These are phyloP conservation scores for Galemys pyrenaicus DNA, from an alignment of 2,113 vertebrate genomes.

Conservation along the genomic window DNA sequence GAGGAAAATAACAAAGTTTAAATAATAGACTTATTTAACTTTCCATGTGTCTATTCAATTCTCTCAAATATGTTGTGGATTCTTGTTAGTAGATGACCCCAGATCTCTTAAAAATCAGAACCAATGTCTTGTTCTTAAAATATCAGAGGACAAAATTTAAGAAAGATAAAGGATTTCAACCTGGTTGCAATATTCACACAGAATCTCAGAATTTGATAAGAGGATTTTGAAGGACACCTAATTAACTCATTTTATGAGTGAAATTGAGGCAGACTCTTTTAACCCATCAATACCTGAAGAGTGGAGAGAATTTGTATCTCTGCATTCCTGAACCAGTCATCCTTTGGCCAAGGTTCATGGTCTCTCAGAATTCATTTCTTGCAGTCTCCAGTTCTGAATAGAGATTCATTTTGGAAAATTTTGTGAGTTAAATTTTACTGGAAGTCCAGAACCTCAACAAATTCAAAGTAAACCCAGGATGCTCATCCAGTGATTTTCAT, in stretches of 20 bases:
- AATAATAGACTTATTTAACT: not conserved
- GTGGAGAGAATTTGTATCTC: not conserved
- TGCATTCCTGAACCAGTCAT: not conserved
- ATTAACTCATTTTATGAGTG: not conserved
- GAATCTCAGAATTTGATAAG: not conserved
- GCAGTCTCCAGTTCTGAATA: conserved; percentile 11
- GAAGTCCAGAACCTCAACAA: conserved; percentile 52
- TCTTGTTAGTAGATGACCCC: not conserved
- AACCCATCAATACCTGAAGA: not conserved
- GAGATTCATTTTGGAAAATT: conserved; percentile 36
- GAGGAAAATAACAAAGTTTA: not conserved
- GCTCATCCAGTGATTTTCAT: conserved; percentile 72
- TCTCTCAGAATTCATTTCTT: conserved; percentile 30
- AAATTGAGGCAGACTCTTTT: not conserved
- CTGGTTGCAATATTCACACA: not conserved
- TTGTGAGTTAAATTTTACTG: conserved; percentile 52
- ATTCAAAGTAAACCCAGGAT: conserved; percentile 64
- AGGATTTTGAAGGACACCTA: not conserved
- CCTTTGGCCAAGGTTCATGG: not conserved
- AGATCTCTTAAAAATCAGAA: not conserved
- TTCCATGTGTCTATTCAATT: not conserved
- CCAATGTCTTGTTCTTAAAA: not conserved
- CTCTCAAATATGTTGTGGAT: not conserved
- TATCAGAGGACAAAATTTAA: not conserved
- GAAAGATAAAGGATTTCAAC: not conserved